Percentiles rank a stretch among this genome's conserved stretches.
Evolutionary conservation across 2,797 vertebrate genomes (phyloP).

Genomic region (Lagocephalus sceleratus): DNA sequence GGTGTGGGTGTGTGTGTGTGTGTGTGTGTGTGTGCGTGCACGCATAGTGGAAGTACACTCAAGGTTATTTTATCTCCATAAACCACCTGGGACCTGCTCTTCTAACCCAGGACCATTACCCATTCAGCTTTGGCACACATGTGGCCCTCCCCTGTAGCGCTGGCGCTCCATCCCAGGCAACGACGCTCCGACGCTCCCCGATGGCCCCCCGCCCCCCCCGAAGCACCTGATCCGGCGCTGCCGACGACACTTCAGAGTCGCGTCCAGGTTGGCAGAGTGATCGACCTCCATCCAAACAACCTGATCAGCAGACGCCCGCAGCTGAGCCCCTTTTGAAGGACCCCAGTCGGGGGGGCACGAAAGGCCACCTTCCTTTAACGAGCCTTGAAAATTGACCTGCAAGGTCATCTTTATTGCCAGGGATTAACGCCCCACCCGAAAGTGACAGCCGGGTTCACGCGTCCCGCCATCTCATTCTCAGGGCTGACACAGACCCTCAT

Average conservation of each 20-base stretch:
- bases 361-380: not conserved
- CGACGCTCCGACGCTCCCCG: not conserved
- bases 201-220: not conserved
- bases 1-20: conserved; percentile 21
- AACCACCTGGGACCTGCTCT: conserved; percentile 58
- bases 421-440: conserved; percentile 3
- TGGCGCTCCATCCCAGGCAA: conserved; percentile 54
- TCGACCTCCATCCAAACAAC: conserved; percentile 7
- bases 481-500: conserved; percentile 5
- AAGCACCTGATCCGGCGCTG: conserved; percentile 21
- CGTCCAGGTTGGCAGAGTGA: conserved; percentile 11
- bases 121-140: conserved; percentile 41
- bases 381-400: not conserved
- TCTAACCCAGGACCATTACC: conserved; percentile 53
- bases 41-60: conserved; percentile 1
- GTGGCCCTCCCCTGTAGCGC: conserved; percentile 52
- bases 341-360: not conserved
- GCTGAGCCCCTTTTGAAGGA: not conserved
- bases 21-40: conserved; percentile 13
- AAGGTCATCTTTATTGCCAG: not conserved
- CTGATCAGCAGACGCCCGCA: conserved; percentile 3
- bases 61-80: conserved; percentile 52
- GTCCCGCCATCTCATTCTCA: conserved; percentile 1
- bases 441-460: conserved; percentile 7
- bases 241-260: not conserved